These are phyloP conservation scores for Neoniphon sammara DNA, from an alignment of 2,797 vertebrate species.

Conservation along the genomic window DNA sequence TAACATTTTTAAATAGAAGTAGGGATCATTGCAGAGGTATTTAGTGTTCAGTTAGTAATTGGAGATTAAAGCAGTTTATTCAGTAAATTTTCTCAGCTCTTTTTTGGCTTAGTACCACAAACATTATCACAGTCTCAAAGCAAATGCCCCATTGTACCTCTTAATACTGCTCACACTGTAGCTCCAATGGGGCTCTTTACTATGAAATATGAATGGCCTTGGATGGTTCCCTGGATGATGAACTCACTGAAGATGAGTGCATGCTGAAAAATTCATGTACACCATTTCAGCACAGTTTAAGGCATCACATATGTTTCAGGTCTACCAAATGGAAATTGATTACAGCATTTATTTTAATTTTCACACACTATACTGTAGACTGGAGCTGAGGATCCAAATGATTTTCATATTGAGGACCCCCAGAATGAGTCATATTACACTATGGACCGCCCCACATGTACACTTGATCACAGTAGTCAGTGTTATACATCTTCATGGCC, in stretches of 20 bases:
- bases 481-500: no score
- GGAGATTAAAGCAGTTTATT: not conserved
- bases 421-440: slow-evolving; percentile 40
- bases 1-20: no score
- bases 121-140: slow-evolving; percentile 39
- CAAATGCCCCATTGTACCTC: slow-evolving; percentile 53
- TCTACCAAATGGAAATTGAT: slow-evolving; percentile 66
- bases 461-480: no score
- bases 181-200: slow-evolving; percentile 43
- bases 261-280: slow-evolving; percentile 76
- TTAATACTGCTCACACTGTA: slow-evolving; percentile 52
- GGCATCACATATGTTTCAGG: slow-evolving; percentile 65
- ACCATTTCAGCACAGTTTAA: slow-evolving; percentile 75
- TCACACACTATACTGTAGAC: slow-evolving; percentile 28
- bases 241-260: slow-evolving; percentile 74
- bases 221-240: slow-evolving; percentile 71
- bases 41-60: no score
- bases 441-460: no score
- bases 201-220: slow-evolving; percentile 75
- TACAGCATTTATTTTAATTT: slow-evolving; percentile 67
- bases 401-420: no score
- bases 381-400: no score
- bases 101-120: slow-evolving; percentile 29
- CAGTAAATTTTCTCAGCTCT: slow-evolving; percentile 15
- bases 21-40: no score